Percentiles rank a stretch among this genome's conserved stretches.
These are phyloP conservation scores for Myiothlypis chrysogaster DNA, from an alignment of 2,797 vertebrate species.

Conservation along the genomic window DNA sequence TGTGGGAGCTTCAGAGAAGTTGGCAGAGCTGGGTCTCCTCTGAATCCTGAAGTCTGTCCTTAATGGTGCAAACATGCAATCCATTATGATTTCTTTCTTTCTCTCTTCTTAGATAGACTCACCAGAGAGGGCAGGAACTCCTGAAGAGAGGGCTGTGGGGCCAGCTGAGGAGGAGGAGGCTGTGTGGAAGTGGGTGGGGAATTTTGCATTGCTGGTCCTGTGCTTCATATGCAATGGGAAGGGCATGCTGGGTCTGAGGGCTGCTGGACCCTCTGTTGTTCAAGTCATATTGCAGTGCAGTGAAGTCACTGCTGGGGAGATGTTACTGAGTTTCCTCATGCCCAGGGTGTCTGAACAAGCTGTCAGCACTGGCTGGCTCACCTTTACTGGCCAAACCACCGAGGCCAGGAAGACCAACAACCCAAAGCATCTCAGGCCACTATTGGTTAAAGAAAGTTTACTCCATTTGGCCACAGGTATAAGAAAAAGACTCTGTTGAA, in stretches of 20 bases:
- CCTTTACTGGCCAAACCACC: not conserved
- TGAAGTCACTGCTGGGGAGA: not conserved
- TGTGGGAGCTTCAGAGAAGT: not conserved
- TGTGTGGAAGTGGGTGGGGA: not conserved
- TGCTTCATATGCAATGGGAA: not conserved
- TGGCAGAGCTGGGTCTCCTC: not conserved
- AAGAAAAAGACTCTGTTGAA: not conserved
- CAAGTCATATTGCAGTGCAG: not conserved
- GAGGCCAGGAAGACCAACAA: not conserved
- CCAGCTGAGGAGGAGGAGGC: not conserved
- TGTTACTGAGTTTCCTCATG: accelerated
- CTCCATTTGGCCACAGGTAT: not conserved
- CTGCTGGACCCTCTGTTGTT: not conserved
- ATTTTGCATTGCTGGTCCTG: not conserved
- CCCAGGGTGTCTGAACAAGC: not conserved
- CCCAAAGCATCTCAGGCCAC: not conserved
- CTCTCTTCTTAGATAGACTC: not conserved
- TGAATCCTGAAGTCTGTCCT: not conserved
- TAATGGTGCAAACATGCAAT: not conserved
- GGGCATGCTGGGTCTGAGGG: not conserved
- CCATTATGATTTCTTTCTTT: not conserved
- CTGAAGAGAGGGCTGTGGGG: not conserved
- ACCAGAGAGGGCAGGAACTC: not conserved
- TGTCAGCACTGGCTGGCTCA: not conserved
- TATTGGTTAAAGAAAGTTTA: not conserved